These are phyloP conservation scores for Aporophyla nigra DNA, from an alignment of 2,888 invertebrate species.

Conservation along the genomic window DNA sequence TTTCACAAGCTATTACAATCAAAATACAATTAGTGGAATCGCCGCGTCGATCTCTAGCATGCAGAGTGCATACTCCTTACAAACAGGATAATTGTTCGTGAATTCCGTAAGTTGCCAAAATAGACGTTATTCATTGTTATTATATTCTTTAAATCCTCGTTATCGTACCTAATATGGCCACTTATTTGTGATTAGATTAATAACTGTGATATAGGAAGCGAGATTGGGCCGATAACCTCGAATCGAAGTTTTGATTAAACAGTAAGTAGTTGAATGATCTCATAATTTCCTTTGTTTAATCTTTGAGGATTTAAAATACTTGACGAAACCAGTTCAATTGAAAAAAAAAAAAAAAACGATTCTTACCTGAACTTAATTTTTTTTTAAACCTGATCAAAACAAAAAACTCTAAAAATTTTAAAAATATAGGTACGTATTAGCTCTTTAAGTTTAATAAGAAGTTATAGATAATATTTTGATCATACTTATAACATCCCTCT, in stretches of 20 bases:
- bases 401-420: too few species aligned
- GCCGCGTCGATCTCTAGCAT: background rate
- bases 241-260: conserved; percentile 15
- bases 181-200: conserved; percentile 47
- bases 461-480: too few species aligned
- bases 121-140: conserved; percentile 26
- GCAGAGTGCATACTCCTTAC: background rate
- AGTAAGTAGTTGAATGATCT: conserved; percentile 42
- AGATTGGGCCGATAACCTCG: conserved; percentile 35
- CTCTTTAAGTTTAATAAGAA: too few species aligned
- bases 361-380: background rate
- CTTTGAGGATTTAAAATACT: conserved; percentile 7
- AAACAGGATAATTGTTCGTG: conserved; percentile 5
- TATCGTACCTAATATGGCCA: conserved; percentile 29
- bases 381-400: too few species aligned
- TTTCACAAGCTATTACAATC: too few species aligned
- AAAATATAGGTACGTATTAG: too few species aligned
- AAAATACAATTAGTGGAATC: background rate
- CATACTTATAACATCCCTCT: too few species aligned
- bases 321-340: background rate
- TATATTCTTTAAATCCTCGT: conserved; percentile 6
- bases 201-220: conserved; percentile 20
- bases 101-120: conserved; percentile 29
- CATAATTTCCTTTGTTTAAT: conserved; percentile 44
- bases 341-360: too few species aligned